These are phyloP conservation scores for Pachymerium ferrugineum DNA, from an alignment of 2,888 invertebrate genomes.

Conservation along the genomic window DNA sequence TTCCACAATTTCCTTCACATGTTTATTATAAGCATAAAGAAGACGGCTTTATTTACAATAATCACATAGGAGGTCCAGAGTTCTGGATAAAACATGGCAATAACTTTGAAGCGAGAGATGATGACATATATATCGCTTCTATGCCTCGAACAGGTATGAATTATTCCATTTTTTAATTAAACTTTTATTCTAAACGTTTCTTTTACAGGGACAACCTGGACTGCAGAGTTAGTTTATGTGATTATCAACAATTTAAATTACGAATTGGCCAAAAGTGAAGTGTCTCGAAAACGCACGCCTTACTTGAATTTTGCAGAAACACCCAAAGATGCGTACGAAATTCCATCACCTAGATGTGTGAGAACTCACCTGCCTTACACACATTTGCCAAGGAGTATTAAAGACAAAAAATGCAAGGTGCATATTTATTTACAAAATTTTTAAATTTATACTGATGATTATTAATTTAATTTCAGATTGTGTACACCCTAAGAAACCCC, in stretches of 20 bases:
- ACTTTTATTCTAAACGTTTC: background rate
- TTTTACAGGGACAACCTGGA: background rate
- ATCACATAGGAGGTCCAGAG: background rate
- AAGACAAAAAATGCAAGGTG: background rate
- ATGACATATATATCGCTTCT: background rate
- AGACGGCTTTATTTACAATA: background rate
- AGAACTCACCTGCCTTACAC: background rate
- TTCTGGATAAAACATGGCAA: background rate
- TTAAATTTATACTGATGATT: background rate
- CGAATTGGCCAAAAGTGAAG: background rate
- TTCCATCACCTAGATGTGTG: background rate
- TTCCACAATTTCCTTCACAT: background rate
- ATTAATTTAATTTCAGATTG: background rate
- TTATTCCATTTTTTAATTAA: background rate
- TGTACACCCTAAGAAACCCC: background rate
- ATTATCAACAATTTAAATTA: background rate
- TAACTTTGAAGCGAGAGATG: background rate
- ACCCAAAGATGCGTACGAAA: background rate
- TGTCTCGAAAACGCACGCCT: background rate
- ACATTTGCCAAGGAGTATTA: background rate
- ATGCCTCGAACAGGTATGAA: background rate
- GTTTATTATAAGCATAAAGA: background rate
- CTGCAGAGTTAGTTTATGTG: background rate
- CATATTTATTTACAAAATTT: background rate
- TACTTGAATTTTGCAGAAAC: background rate